Conservation (phyloP, 2,888 invertebrate species). For the Drosophila aldrichi region DNA sequence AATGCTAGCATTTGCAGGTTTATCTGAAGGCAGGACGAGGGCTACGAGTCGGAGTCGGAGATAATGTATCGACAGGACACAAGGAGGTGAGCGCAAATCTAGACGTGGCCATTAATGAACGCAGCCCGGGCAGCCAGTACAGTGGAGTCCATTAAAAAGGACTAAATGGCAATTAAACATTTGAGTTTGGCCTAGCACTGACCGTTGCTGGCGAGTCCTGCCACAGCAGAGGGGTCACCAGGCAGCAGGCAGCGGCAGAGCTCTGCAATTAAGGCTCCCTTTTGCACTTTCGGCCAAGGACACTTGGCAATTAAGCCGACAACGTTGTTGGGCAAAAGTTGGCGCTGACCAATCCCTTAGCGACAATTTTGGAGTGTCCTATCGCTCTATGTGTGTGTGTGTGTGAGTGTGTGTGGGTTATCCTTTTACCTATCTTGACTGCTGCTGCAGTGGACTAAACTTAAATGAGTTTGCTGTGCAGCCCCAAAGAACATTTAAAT, state of each 20-base stretch:
- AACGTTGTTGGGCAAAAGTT: constrained; percentile 63
- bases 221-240: background rate
- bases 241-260: constrained; percentile 12
- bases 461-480: constrained; percentile 70
- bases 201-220: constrained; percentile 31
- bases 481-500: constrained; percentile 66
- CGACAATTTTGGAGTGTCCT: constrained; percentile 55
- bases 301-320: constrained; percentile 79
- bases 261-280: constrained; percentile 75
- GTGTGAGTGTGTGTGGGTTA: constrained; percentile 47
- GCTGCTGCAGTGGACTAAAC: constrained; percentile 53
- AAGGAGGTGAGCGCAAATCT: constrained; percentile 72
- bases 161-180: constrained; percentile 84
- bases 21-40: constrained; percentile 56
- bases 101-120: constrained; percentile 80
- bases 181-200: constrained; percentile 63
- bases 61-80: constrained; percentile 73
- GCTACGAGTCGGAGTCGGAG: constrained; percentile 27
- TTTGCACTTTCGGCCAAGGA: constrained; percentile 72
- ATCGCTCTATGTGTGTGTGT: constrained; percentile 3
- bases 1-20: constrained; percentile 82
- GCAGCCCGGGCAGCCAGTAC: constrained; percentile 35
- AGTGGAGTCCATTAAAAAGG: constrained; percentile 81
- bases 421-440: constrained; percentile 73
- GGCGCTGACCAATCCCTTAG: constrained; percentile 66